Conservation (phyloP, 2,113 vertebrate species). For the Xenopus borealis region DNA sequence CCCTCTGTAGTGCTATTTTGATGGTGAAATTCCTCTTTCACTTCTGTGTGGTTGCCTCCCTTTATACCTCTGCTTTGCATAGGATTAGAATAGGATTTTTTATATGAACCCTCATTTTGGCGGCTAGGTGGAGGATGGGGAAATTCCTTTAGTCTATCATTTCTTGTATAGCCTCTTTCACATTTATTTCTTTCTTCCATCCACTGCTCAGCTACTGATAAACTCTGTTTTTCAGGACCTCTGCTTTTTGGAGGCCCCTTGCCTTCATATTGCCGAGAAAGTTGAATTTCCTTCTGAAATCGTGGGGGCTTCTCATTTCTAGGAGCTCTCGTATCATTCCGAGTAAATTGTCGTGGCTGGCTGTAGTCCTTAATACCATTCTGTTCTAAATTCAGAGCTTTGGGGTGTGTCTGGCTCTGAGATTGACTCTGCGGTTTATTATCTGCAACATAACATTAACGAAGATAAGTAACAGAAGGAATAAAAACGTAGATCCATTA, state of each 20-base stretch:
- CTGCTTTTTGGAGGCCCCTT: slow-evolving; percentile 68
- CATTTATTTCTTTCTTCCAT: slow-evolving; percentile 70
- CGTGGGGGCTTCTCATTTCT: slow-evolving; percentile 90
- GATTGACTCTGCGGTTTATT: slow-evolving; percentile 73
- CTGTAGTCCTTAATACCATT: slow-evolving; percentile 73
- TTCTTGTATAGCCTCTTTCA: slow-evolving; percentile 68
- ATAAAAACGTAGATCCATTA: too few relatives aligned
- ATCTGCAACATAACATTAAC: slow-evolving; percentile 66
- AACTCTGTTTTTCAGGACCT: slow-evolving; percentile 55
- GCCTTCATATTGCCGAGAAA: slow-evolving; percentile 73
- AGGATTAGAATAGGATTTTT: slow-evolving; percentile 71
- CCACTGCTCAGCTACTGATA: slow-evolving; percentile 66
- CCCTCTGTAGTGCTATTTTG: slow-evolving; percentile 65
- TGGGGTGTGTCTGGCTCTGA: slow-evolving; percentile 69
- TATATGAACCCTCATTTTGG: slow-evolving; percentile 64
- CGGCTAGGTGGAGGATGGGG: slow-evolving; percentile 59
- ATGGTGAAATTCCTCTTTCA: slow-evolving; percentile 66
- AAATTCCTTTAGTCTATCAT: slow-evolving; percentile 75
- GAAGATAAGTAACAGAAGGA: too few relatives aligned
- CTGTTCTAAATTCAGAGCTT: slow-evolving; percentile 67
- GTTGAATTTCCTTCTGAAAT: slow-evolving; percentile 84
- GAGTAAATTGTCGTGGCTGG: slow-evolving; percentile 70
- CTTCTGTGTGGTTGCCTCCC: slow-evolving; percentile 58
- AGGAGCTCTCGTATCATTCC: slow-evolving; percentile 75
- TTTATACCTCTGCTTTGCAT: slow-evolving; percentile 67